Conservation (phyloP, 2,113 vertebrate species). For the Misgurnus anguillicaudatus region DNA sequence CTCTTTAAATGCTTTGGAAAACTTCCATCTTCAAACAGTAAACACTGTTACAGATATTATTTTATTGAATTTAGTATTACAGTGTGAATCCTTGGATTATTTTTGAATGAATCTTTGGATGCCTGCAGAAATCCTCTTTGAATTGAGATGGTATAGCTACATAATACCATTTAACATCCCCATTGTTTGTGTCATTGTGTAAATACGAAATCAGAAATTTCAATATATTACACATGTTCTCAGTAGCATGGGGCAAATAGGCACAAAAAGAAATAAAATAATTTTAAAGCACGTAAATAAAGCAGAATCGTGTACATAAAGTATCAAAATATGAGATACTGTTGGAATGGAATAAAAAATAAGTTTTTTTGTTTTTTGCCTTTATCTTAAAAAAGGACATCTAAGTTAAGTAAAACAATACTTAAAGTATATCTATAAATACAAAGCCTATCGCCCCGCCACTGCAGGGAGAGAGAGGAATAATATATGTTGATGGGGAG, state of each 20-base stretch:
- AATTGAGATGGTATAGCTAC: conserved; percentile 17
- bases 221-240: conserved; percentile 18
- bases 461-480: conserved; percentile 38
- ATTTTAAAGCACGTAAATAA: conserved; percentile 15
- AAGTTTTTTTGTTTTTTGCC: conserved; percentile 5
- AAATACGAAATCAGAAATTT: background rate
- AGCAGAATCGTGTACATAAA: conserved; percentile 39
- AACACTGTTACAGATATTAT: background rate
- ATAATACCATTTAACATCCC: background rate
- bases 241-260: conserved; percentile 25
- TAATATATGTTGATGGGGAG: conserved; percentile 40
- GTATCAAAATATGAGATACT: conserved; percentile 52
- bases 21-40: background rate
- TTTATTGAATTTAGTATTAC: background rate
- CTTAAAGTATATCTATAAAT: conserved; percentile 57
- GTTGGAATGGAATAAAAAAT: conserved; percentile 57
- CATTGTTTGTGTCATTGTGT: background rate
- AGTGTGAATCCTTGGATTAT: background rate
- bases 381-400: conserved; percentile 39
- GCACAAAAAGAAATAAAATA: conserved; percentile 9
- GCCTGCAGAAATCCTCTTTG: background rate
- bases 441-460: conserved; percentile 40
- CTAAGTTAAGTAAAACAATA: conserved; percentile 38
- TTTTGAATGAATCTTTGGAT: conserved; percentile 19
- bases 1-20: conserved; percentile 16